Conservation (phyloP, 2,888 invertebrate genomes). For the Mayetiola destructor region DNA sequence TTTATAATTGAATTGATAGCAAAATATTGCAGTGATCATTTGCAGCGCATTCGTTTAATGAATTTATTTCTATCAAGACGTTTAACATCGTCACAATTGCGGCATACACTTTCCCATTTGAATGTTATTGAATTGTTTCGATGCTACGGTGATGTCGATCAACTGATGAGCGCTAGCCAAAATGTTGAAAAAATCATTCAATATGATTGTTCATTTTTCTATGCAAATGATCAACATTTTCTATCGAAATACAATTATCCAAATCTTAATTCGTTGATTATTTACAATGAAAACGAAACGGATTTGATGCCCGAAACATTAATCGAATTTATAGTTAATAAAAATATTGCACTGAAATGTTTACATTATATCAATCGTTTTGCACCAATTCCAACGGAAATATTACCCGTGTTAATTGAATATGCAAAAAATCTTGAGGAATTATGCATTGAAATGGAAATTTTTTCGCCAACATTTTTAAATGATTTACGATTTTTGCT, state of each 20-base stretch:
- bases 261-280: not conserved
- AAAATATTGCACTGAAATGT: not conserved
- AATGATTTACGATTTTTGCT: not conserved
- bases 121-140: not conserved
- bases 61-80: not conserved
- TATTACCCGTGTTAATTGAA: conserved; percentile 3
- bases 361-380: conserved; percentile 12
- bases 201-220: conserved; percentile 6
- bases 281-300: conserved; percentile 10
- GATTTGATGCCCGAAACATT: conserved; percentile 8
- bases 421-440: not conserved
- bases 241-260: not conserved
- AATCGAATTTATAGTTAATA: not conserved
- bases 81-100: not conserved
- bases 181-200: not conserved
- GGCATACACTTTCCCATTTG: not conserved
- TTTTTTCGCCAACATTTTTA: conserved; percentile 4
- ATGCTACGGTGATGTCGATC: conserved; percentile 10
- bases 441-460: conserved; percentile 14
- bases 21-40: conserved; percentile 8
- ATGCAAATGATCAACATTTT: conserved; percentile 1
- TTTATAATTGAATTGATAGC: conserved; percentile 4
- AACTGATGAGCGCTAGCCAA: conserved; percentile 9
- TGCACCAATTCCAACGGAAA: not conserved
- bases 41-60: not conserved